Conservation (phyloP, 2,888 invertebrate genomes). For the Lasioglossum pauxillum region DNA sequence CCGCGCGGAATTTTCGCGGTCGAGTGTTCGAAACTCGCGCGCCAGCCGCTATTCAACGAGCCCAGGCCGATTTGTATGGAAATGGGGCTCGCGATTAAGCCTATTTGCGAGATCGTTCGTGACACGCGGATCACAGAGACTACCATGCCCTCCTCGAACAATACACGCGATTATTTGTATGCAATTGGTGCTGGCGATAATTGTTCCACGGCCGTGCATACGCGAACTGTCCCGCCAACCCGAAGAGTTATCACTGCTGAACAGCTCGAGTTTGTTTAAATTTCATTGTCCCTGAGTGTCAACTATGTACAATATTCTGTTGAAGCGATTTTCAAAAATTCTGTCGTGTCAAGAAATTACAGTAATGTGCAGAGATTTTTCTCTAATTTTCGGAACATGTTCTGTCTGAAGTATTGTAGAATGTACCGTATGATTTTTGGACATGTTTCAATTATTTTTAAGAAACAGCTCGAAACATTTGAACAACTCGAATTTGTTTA, state of each 20-base stretch:
- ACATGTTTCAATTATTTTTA: too few relatives aligned
- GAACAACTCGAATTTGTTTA: too few relatives aligned
- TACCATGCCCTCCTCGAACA: not conserved
- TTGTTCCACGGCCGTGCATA: not conserved
- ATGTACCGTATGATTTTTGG: too few relatives aligned
- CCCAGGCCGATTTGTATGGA: conserved; percentile 6
- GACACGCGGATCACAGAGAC: conserved; percentile 20
- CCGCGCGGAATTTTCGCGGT: not conserved
- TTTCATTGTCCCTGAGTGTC: not conserved
- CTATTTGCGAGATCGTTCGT: conserved; percentile 19
- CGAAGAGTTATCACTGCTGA: not conserved
- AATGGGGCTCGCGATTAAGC: not conserved
- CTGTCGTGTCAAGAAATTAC: not conserved
- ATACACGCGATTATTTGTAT: conserved; percentile 22
- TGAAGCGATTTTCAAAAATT: not conserved
- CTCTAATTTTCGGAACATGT: too few relatives aligned
- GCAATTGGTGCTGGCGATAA: conserved; percentile 14
- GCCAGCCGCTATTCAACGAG: conserved; percentile 8
- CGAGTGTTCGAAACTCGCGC: not conserved
- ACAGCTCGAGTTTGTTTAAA: not conserved
- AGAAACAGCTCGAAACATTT: too few relatives aligned
- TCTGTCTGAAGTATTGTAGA: too few relatives aligned
- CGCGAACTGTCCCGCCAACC: not conserved
- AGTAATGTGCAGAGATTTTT: too few relatives aligned
- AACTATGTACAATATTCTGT: not conserved